A percentile compares a stretch with the other conserved stretches of the same genome.
Conservation (phyloP, 2,113 vertebrate species). For the Laterallus jamaicensis region DNA sequence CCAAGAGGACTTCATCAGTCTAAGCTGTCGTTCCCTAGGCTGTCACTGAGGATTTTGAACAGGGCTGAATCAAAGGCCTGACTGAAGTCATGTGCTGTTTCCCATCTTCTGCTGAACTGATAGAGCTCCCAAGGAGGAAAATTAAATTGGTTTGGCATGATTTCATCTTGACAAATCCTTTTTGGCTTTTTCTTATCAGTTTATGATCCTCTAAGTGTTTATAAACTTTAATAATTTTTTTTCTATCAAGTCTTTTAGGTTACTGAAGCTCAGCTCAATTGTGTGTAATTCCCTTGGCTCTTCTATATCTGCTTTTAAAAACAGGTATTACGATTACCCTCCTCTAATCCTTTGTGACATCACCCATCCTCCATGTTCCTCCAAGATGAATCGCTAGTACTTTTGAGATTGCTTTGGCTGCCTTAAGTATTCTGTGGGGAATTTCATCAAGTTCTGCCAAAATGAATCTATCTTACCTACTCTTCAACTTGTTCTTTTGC, state of each 20-base stretch:
- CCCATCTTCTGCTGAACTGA: background rate
- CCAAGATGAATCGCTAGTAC: slow-evolving; percentile 20
- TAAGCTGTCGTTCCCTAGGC: background rate
- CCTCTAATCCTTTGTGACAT: slow-evolving; percentile 18
- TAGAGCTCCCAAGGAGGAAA: background rate
- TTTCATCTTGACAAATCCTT: slow-evolving; percentile 13
- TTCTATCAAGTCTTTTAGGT: background rate
- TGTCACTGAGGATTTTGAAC: background rate
- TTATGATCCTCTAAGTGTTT: slow-evolving; percentile 18
- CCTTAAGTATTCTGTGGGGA: background rate
- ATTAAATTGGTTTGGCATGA: background rate
- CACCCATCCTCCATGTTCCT: background rate
- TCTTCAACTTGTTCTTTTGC: background rate
- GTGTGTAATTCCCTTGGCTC: background rate
- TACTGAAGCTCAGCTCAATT: background rate
- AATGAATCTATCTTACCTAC: background rate
- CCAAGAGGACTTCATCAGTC: background rate
- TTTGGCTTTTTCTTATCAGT: slow-evolving; percentile 2
- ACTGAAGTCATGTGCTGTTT: background rate
- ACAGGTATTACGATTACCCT: background rate
- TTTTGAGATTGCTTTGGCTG: slow-evolving; percentile 37
- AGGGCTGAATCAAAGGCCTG: background rate
- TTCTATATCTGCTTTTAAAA: slow-evolving; percentile 22
- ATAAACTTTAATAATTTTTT: background rate
- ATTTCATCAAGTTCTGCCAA: slow-evolving; percentile 28